Base-by-base conservation (phyloP, 2,888 invertebrate species). In the Elysia crispata region DNA sequence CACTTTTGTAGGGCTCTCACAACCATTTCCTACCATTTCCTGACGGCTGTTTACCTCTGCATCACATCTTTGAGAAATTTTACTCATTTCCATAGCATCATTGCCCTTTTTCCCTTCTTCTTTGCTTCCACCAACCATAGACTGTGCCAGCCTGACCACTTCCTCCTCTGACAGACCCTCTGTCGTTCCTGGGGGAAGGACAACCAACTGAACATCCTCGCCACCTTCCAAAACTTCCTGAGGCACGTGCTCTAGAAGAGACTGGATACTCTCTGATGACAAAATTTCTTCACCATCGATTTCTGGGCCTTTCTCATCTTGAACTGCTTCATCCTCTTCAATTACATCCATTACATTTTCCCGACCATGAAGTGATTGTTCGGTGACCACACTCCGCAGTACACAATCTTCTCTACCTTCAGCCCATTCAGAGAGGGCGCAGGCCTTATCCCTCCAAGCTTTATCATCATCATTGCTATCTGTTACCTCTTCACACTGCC, bases 161-260 rank as follows among this genome's bases (percentile, higher is more conserved):
- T 88, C 88, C 54, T 88, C 89, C 67, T 87, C 87, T 20, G 87
- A 84, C 28, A 88, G 81, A 66, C 85, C 84, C 25, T 85, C 85
- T 25, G 83, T 83, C 73, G 83, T 84, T 18, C 87, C 87, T 23
- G 88, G 83, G 76, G 89, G 78, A 1, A 89, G 85, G 31, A 89
- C 83, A 20, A 88, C 84, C 41, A 41, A 41, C 11, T 41, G 41
- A 31, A 88, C 83, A 23, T 82, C 79, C 15, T 77, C 76, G 1
- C 73, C 74, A 18, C 49, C 73, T 67, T 76, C 80, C 74, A 80
- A 83, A 33, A 82, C 82, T 82, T 82, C 83, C 82, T 50, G 81
- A 77, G 84, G 84, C 1, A 83, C 81, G 60, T 72, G 82, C 30
- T 81, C 79, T 31, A 84, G 75, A 30, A 84, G 73, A 11, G 76